Base-by-base conservation (phyloP, 1,140 invertebrate genomes). In the Mizuhopecten yessoensis region DNA sequence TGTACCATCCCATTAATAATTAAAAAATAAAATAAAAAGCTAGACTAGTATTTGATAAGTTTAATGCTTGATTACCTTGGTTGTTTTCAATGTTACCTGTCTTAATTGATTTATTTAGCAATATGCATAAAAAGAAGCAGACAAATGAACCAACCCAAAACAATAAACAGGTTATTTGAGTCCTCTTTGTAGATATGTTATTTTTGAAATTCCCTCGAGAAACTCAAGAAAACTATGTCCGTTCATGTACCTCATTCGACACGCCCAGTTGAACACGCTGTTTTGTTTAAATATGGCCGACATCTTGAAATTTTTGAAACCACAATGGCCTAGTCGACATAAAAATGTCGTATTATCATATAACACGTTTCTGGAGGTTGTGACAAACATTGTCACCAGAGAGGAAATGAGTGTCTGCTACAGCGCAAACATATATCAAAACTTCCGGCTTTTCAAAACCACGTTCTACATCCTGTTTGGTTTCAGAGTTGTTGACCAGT, bases 361-460 rank as follows among this genome's bases (percentile, higher is more conserved):
- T 87, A 36, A 34, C 34, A 87, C 11, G 39, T 36, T 34, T 89
- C 33, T 89, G 36, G 34, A 33, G 87, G 34, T 17, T 36, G 23
- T 2, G 23, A 87, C 29, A 87, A 87, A n/a, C 7, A 17, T 87
- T 39, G 34, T n/a, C 87, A 87, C 91, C 92, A 93, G 95, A 94
- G 94, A 96, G 95, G 95, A 96, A 96, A 96, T 95, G 92, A 94
- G 92, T 93, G 94, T 95, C 94, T 95, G 95, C 94, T 93, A 89
- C 94, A 94, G 93, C 94, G 93, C 93, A 94, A 94, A 93, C 94
- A 94, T 92, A 92, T 93, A 94, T 94, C 91, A 95, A 96, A 95
- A 96, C 95, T 95, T 96, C 95, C 95, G 95, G 95, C 95, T 92
- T 87, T 42, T 75, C 87, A 91, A 93, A 89, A 92, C 93, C 93